Evolutionary conservation across 2,797 vertebrate species (phyloP).

Genomic region (Amniataba percoides): DNA sequence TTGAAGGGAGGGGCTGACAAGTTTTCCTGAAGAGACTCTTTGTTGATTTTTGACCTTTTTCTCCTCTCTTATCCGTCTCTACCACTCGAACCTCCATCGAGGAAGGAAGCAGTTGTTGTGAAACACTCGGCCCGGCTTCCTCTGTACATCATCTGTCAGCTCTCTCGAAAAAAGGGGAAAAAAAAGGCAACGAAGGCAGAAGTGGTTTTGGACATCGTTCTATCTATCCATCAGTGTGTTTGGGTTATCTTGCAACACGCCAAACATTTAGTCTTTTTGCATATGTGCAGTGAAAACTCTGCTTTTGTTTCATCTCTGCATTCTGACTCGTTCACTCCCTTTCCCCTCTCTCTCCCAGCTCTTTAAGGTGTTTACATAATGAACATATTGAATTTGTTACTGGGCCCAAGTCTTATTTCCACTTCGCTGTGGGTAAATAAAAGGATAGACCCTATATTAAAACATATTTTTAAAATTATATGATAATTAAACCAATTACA

Average conservation of each 20-base stretch:
- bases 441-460: slow-evolving; percentile 86
- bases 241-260: slow-evolving; percentile 47
- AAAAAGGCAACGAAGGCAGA: slow-evolving; percentile 57
- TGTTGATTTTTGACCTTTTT: slow-evolving; percentile 67
- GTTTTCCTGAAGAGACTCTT: slow-evolving; percentile 64
- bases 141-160: slow-evolving; percentile 67
- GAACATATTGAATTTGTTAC: slow-evolving; percentile 87
- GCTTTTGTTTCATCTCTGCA: slow-evolving; percentile 50
- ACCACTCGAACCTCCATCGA: slow-evolving; percentile 52
- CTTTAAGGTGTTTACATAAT: slow-evolving; percentile 85
- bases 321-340: slow-evolving; percentile 53
- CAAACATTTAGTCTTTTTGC: slow-evolving; percentile 44
- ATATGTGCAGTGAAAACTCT: slow-evolving; percentile 36
- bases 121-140: slow-evolving; percentile 68
- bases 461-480: slow-evolving; percentile 85
- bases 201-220: slow-evolving; percentile 42
- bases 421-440: slow-evolving; percentile 84
- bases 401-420: slow-evolving; percentile 79
- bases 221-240: slow-evolving; percentile 50
- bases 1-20: slow-evolving; percentile 69
- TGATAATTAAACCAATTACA: slow-evolving; percentile 86
- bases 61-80: slow-evolving; percentile 57
- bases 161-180: slow-evolving; percentile 13
- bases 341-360: slow-evolving; percentile 40
- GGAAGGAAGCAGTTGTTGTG: slow-evolving; percentile 80